These are phyloP conservation scores for Propsilocerus akamusi DNA, from an alignment of 1,140 invertebrate species.

Conservation along the genomic window DNA sequence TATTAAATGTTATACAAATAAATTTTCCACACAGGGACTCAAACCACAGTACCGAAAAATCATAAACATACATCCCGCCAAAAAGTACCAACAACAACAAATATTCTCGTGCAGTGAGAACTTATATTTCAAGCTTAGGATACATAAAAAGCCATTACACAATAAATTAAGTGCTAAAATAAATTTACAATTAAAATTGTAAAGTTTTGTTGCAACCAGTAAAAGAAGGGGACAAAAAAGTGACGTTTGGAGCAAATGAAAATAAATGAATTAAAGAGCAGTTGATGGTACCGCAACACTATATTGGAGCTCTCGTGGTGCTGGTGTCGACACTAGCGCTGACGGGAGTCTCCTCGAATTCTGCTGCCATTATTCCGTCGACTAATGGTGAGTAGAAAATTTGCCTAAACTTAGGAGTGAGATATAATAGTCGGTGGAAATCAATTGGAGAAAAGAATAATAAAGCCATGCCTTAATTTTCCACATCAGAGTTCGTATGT, in stretches of 20 bases:
- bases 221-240: not conserved
- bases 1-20: not conserved
- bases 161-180: not conserved
- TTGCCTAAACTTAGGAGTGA: too few species aligned
- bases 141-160: not conserved
- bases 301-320: not conserved
- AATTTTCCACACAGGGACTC: not conserved
- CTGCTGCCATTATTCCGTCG: not conserved
- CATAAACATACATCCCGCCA: not conserved
- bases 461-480: too few species aligned
- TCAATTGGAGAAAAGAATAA: too few species aligned
- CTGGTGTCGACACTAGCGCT: not conserved
- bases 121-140: not conserved
- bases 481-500: too few species aligned
- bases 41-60: constrained; percentile 1
- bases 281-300: not conserved
- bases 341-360: not conserved
- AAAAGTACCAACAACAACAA: not conserved
- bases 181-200: constrained; percentile 1
- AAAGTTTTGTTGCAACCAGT: constrained; percentile 1
- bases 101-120: not conserved
- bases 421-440: too few species aligned
- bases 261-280: not conserved
- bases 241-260: not conserved
- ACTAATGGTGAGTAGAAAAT: not conserved